Evolutionary conservation across 2,797 vertebrate species (phyloP), one percentile per base, ranked within the genome.

Genomic region (Peromyscus melanophrys): DNA sequence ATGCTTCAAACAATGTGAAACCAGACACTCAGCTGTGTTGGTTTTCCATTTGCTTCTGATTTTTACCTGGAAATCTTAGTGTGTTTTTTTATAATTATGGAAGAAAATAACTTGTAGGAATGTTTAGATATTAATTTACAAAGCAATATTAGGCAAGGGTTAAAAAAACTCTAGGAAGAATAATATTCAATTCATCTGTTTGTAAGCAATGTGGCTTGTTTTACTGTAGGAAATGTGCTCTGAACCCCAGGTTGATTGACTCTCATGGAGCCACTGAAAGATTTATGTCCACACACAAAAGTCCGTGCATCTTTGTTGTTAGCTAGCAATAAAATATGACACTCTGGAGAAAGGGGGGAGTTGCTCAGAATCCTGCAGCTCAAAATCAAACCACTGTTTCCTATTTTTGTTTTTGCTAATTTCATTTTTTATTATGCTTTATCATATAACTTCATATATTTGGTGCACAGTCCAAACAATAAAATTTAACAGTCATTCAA

Each of bases 61-160:
- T 65, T 78, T 83, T 80, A 16, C 31, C 52, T 37, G 40, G 31
- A 14, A 71, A 43, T 4, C 65, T 49, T 73, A 71, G 0, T 49
- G 16, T 90, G 17, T 4, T 31, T 34, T 71, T 87, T 52, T 40
- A 87, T 84, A 46, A 55, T 71, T 78, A 65, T 19, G 55, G 4
- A 93, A 37, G 82, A 73, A 27, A 88, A 52, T 73, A 75, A 7
- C n/a, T 86, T 82, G 2, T 82, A 37, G 21, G 9, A 57, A 29
- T 29, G 61, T 90, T 92, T 86, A 67, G 40, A n/a, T 85, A 67
- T 80, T 84, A 94, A 75, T 94, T 89, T 92, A 2, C n/a, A 82
- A 40, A 89, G 10, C 55, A 81, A 40, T 78, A 87, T 2, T 52
- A 63, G 31, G 23, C 67, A 80, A 80, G 87, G 11, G 84, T 37